phyloP scores from a whole-genome alignment of 2,113 vertebrate species.

The Nymphicus hollandicus region DNA sequence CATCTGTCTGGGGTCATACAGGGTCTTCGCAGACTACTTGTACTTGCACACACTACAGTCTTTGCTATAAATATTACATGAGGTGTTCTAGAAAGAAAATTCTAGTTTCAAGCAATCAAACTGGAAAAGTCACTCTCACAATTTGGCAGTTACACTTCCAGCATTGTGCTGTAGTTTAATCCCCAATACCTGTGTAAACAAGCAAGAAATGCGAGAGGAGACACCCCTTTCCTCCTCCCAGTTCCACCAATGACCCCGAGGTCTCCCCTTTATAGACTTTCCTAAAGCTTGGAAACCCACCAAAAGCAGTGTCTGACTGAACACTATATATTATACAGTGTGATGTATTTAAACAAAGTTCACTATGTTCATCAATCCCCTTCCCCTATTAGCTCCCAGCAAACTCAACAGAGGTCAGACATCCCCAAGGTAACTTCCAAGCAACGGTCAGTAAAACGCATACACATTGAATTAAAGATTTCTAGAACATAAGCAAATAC shows the following conservation, averaged over 20 bases:
- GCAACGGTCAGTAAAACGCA: neutral
- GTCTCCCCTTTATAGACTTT: neutral
- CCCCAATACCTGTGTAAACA: neutral
- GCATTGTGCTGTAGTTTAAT: neutral
- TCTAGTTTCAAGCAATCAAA: neutral
- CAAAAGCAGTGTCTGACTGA: neutral
- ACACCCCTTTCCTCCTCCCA: neutral
- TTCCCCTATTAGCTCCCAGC: neutral
- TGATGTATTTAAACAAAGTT: neutral
- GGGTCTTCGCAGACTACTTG: neutral
- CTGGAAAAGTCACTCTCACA: neutral
- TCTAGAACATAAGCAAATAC: constrained; percentile 33
- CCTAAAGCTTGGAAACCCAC: neutral
- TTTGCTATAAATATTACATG: neutral
- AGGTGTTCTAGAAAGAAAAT: neutral
- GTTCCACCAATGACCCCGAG: neutral
- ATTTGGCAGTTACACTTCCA: neutral
- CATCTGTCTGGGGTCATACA: neutral
- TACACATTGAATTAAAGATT: constrained; percentile 2
- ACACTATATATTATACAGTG: no score
- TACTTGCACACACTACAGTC: neutral
- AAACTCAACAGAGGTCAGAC: neutral
- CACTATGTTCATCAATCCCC: neutral
- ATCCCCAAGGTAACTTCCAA: constrained; percentile 1
- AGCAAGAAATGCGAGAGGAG: neutral